Evolutionary conservation across 1,140 invertebrate species (phyloP).

Genomic region (Lucilia sericata): DNA sequence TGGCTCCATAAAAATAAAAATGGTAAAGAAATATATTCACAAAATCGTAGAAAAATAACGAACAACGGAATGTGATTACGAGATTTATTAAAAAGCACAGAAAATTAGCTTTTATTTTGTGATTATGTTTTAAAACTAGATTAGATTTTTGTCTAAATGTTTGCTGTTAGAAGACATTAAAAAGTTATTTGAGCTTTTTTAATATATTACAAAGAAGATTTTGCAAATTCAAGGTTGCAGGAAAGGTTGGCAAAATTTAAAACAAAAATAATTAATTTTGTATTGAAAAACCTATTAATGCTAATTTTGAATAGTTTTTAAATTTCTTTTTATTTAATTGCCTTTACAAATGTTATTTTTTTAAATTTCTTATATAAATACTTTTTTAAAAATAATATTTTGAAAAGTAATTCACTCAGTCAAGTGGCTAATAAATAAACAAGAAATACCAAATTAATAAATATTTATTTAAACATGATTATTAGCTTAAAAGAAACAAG

Average conservation of each 20-base stretch:
- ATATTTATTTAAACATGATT: neutral
- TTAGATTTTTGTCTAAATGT: no score
- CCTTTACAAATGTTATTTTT: neutral
- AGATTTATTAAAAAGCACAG: conserved; percentile 14
- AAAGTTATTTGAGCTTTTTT: no score
- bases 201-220: no score
- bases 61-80: conserved; percentile 14
- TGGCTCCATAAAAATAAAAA: conserved; percentile 25
- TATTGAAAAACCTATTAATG: no score
- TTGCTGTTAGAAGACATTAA: no score
- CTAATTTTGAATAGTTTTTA: no score
- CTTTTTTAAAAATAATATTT: conserved; percentile 4
- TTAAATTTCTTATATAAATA: neutral
- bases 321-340: neutral
- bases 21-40: no score
- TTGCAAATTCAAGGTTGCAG: no score
- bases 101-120: neutral
- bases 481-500: neutral
- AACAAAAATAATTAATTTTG: no score
- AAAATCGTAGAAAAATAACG: no score
- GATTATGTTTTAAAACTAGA: neutral
- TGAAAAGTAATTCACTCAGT: neutral
- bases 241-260: no score
- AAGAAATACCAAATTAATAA: neutral
- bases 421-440: conserved; percentile 24